Percentiles rank a stretch among this genome's conserved stretches.
Evolutionary conservation across 2,113 vertebrate species (phyloP).

Genomic region (Xiphophorus couchianus): DNA sequence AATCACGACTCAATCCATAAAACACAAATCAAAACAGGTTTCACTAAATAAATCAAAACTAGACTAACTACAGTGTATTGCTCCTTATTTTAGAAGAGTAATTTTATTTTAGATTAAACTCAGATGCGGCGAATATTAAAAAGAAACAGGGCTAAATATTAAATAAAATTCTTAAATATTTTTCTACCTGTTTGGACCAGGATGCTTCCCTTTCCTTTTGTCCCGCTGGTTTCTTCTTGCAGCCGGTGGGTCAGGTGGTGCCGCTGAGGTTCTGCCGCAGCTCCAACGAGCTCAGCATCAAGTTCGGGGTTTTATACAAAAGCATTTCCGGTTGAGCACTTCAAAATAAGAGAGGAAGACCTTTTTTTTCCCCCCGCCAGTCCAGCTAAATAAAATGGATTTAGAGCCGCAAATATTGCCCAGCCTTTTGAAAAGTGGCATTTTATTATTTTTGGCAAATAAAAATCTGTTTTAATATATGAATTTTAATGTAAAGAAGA

Average conservation of each 20-base stretch:
- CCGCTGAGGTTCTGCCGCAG: conserved; percentile 17
- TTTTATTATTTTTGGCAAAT: too few species aligned
- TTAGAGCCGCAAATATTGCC: too few species aligned
- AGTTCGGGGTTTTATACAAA: not conserved
- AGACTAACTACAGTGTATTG: not conserved
- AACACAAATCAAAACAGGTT: not conserved
- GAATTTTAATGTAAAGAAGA: too few species aligned
- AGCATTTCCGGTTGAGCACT: not conserved
- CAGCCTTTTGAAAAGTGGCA: too few species aligned
- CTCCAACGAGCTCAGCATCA: conserved; percentile 27
- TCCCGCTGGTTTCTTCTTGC: not conserved
- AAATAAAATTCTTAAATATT: not conserved
- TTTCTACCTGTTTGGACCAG: conserved; percentile 7
- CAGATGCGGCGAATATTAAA: not conserved
- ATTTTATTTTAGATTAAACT: not conserved
- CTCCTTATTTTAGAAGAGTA: not conserved
- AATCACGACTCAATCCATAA: not conserved
- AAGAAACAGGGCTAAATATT: not conserved
- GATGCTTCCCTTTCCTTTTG: not conserved
- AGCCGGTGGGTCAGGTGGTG: not conserved
- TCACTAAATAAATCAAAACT: not conserved
- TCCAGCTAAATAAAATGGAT: too few species aligned
- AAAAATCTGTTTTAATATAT: too few species aligned
- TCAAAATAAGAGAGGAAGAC: conserved; percentile 29
- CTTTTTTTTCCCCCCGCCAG: too few species aligned